phyloP scores from a whole-genome alignment of 2,888 invertebrate species.

The Polylopha cassiicola region DNA sequence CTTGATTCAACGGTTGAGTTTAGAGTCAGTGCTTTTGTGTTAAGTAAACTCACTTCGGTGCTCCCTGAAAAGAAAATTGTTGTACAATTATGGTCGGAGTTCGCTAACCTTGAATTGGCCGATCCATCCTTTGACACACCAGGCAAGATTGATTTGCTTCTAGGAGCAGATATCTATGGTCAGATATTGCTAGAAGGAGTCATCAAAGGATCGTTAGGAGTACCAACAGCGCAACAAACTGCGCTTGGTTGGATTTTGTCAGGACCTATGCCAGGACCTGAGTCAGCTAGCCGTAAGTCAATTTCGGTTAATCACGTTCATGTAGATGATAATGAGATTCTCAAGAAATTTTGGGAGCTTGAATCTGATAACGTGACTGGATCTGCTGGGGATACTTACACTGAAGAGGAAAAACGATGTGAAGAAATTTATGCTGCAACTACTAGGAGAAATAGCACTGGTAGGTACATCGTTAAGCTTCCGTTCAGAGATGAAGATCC shows the following conservation, averaged over 20 bases:
- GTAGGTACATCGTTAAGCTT: too few species aligned
- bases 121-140: slow-evolving; percentile 20
- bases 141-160: slow-evolving; percentile 17
- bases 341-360: not conserved
- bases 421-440: too few species aligned
- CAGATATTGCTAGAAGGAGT: slow-evolving; percentile 13
- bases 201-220: slow-evolving; percentile 13
- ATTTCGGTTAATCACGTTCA: not conserved
- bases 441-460: too few species aligned
- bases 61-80: slow-evolving; percentile 15
- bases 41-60: slow-evolving; percentile 20
- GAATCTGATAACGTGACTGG: not conserved
- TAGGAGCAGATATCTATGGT: slow-evolving; percentile 20
- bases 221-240: slow-evolving; percentile 24
- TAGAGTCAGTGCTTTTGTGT: slow-evolving; percentile 24
- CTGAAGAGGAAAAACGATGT: too few species aligned
- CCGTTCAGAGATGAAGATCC: not conserved
- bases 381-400: not conserved
- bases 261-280: too few species aligned
- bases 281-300: too few species aligned
- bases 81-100: slow-evolving; percentile 7
- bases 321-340: not conserved
- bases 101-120: slow-evolving; percentile 7
- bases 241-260: slow-evolving; percentile 28
- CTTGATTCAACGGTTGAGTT: slow-evolving; percentile 15